These are phyloP conservation scores for Lordiphosa fenestrarum DNA, from an alignment of 2,888 invertebrate species.

Conservation along the genomic window DNA sequence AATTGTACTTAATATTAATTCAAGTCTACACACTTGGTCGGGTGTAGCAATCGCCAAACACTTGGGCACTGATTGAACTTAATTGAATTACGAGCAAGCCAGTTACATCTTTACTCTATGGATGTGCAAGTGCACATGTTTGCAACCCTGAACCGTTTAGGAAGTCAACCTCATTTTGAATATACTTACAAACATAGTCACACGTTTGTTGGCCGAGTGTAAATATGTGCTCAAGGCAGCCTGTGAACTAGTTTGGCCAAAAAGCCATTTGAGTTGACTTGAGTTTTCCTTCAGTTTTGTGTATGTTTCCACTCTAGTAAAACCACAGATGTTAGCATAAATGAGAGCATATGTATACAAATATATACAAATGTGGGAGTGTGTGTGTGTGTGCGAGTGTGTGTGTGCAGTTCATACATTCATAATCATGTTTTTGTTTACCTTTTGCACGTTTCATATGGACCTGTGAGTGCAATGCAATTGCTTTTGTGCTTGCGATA, in stretches of 20 bases:
- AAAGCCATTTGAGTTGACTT: conserved; percentile 41
- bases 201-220: no score
- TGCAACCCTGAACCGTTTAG: conserved; percentile 26
- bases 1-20: conserved; percentile 47
- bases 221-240: conserved; percentile 26
- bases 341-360: conserved; percentile 31
- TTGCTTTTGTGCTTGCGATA: no score
- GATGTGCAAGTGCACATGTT: conserved; percentile 3
- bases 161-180: conserved; percentile 42
- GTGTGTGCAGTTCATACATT: conserved; percentile 45
- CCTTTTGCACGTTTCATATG: conserved; percentile 38
- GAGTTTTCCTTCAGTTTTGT: conserved; percentile 33
- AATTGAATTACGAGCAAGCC: conserved; percentile 58
- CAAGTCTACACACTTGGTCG: conserved; percentile 44
- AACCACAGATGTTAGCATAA: conserved; percentile 39
- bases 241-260: conserved; percentile 51
- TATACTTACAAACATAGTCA: not conserved
- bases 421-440: conserved; percentile 51
- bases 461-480: not conserved
- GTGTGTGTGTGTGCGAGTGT: conserved; percentile 30
- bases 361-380: conserved; percentile 1
- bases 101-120: conserved; percentile 44
- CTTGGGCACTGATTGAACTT: conserved; percentile 63
- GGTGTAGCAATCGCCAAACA: conserved; percentile 41
- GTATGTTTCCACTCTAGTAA: conserved; percentile 13